Percentiles rank a stretch among this genome's conserved stretches.
These are phyloP conservation scores for Sander lucioperca DNA, from an alignment of 2,113 vertebrate genomes.

Conservation along the genomic window DNA sequence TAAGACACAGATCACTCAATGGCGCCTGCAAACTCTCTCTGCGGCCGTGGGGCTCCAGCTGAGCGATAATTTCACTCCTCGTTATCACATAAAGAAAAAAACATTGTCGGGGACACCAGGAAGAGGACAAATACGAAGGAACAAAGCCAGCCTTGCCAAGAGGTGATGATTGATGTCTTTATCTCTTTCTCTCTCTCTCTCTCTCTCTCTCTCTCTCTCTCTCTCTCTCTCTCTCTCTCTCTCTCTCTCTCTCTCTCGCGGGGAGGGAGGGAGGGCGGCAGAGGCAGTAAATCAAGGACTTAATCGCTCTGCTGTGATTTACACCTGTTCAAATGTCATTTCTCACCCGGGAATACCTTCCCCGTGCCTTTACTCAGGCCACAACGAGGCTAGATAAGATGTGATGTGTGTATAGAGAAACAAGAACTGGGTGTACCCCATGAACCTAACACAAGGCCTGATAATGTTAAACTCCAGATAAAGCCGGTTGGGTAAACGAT, in stretches of 20 bases:
- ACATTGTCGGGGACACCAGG: conserved; percentile 12
- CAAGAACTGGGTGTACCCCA: neutral
- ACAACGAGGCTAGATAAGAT: conserved; percentile 11
- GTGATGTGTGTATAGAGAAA: neutral
- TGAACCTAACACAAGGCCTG: neutral
- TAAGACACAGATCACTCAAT: neutral
- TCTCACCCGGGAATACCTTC: conserved; percentile 20
- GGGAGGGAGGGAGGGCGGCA: neutral
- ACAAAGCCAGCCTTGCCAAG: neutral
- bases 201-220: no score
- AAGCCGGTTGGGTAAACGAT: neutral
- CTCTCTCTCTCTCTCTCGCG: no score
- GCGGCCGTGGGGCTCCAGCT: neutral
- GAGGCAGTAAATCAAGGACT: conserved; percentile 42
- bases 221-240: neutral
- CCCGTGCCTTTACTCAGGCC: neutral
- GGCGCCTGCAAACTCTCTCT: neutral
- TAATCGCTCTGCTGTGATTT: conserved; percentile 41
- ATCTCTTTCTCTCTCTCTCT: conserved; percentile 29
- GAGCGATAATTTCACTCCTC: neutral
- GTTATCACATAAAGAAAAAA: conserved; percentile 1
- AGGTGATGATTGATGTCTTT: conserved; percentile 36
- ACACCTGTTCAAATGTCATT: conserved; percentile 30
- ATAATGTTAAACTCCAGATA: neutral
- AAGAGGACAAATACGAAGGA: conserved; percentile 2